Evolutionary conservation across 2,888 invertebrate species (phyloP), one percentile per base, ranked within the genome.

Genomic region (Sabatieria punctata): DNA sequence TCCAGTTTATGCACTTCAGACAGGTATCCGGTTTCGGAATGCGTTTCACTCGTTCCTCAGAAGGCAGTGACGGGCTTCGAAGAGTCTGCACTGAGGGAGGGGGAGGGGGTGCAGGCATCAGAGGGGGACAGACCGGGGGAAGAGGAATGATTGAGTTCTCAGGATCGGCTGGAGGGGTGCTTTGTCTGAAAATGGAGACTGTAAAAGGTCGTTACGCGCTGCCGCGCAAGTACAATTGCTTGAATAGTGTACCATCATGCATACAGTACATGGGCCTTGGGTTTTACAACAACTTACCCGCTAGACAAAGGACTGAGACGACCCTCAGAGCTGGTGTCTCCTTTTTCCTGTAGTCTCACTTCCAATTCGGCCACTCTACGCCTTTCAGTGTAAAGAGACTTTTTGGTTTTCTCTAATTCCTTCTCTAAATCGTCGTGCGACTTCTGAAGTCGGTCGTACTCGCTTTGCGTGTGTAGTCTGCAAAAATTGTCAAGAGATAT

Each of bases 1-100:
- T 44, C 95, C 95, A 95, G 71, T 95, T 95, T 72, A 95, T 86
- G 46, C 88, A 86, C 68, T 93, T 93, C 46, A 95, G 71, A 0
- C 89, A 85, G 67, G 85, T 85, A 4, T 82, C 77, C 0, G 93
- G 85, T 57, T 84, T 83, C 13, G 95, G 95, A 48, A 88, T 83
- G 68, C 88, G 84, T 69, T 85, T 88, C 50, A 58, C 55, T 23
- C 53, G 45, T 36, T 49, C 43, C 26, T 4, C 22, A 8, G 3
- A 18, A 13, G 40, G 8, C 4, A 24, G 30, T 22, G 15, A 18
- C 13, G 39, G 47, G 24, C 27, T 19, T n/a, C 38, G 41, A 23
- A 45, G 49, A 30, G 45, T 51, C 24, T 35, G 21, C 24, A 39
- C 41, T 18, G 54, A 48, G 2, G 59, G 56, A 13, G 59, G 59